A percentile compares a stretch with the other conserved stretches of the same genome.
Conservation (phyloP, 2,113 vertebrate genomes). For the Protobothrops mucrosquamatus region DNA sequence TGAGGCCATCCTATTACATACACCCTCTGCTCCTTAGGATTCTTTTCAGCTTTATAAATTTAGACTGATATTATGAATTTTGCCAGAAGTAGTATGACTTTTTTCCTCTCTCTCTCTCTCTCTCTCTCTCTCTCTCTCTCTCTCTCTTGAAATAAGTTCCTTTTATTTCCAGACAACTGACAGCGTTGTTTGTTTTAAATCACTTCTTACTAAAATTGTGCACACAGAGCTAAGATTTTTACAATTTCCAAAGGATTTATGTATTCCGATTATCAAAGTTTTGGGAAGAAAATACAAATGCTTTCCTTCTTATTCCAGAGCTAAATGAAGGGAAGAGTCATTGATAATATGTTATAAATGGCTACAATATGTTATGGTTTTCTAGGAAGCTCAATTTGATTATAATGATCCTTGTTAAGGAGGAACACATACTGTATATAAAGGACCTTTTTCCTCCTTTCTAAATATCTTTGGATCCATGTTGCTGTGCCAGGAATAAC, state of each 20-base stretch:
- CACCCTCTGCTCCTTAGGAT: neutral
- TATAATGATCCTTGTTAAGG: neutral
- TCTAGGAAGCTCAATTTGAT: neutral
- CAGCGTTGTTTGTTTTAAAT: neutral
- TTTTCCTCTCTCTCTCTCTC: neutral
- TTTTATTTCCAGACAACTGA: neutral
- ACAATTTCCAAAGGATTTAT: neutral
- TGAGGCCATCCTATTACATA: neutral
- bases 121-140: neutral
- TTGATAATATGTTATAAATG: neutral
- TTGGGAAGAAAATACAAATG: neutral
- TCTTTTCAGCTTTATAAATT: neutral
- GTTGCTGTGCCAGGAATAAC: neutral
- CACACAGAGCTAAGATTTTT: neutral
- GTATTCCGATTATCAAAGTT: neutral
- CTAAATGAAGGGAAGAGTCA: neutral
- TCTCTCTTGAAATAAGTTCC: neutral
- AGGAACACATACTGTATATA: neutral
- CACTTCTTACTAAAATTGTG: neutral
- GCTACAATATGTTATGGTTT: neutral
- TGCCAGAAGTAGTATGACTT: neutral
- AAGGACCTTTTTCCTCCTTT: neutral
- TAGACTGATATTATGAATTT: neutral
- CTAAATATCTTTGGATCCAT: neutral
- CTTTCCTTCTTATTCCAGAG: neutral